Evolutionary conservation across 2,797 vertebrate genomes (phyloP), one percentile per base, ranked within the genome.

Genomic region (Coranthus polyacanthus): DNA sequence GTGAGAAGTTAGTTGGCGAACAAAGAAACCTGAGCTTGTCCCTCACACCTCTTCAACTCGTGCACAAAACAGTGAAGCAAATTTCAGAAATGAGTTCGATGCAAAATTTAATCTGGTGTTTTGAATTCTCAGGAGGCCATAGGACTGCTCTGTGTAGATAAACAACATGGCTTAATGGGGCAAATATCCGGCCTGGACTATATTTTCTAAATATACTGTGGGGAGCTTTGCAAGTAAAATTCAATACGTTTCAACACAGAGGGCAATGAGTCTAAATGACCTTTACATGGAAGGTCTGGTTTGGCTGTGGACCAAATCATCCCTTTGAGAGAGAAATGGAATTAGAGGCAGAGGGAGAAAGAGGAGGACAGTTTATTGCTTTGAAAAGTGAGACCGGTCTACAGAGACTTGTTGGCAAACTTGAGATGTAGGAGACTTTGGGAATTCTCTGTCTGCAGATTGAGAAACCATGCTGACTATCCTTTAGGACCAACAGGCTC

Each of bases 231-330:
- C 44, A 74, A 87, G 81, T 82, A 76, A 85, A 85, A 88, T 74
- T 82, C 63, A 83, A 85, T 87, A 86, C 39, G 36, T 81, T 79
- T 88, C 68, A 67, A 75, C 68, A 74, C 6, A 15, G 73, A 84
- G 85, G 80, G 84, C 83, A 83, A 77, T 62, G 80, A 83, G 81
- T 89, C 82, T 81, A 87, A 82, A 84, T 89, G 84, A 92, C 90
- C 90, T 92, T 91, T 90, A 82, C 76, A 83, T 86, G 73, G 78
- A 77, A 79, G 82, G 78, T 79, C 75, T 75, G 64, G 71, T 75
- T 84, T 92, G 91, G 90, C 89, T 47, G 59, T 2, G 24, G 68
- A 76, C 83, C 89, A 92, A 87, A 72, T 57, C 57, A 67, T 75
- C 60, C 87, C 82, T 85, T 47, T 68, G 86, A 85, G 87, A 83